These are phyloP conservation scores for Carassius gibelio DNA, from an alignment of 2,113 vertebrate species.

Conservation along the genomic window DNA sequence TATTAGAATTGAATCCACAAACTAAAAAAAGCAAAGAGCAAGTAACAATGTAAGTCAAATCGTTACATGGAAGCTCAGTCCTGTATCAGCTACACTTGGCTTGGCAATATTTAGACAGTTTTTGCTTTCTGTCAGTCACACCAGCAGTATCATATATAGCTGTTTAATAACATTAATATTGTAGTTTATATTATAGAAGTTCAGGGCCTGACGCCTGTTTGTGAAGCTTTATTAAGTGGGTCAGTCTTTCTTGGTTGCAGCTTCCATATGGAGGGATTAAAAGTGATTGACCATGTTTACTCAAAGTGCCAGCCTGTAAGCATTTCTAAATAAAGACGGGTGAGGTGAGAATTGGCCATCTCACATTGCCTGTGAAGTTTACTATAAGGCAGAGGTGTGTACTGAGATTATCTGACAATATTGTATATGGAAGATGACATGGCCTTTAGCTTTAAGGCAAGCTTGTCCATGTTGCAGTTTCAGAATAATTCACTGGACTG, in stretches of 20 bases:
- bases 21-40: slow-evolving; percentile 25
- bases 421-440: background rate
- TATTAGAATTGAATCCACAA: slow-evolving; percentile 20
- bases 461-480: background rate
- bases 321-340: background rate
- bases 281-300: slow-evolving; percentile 12
- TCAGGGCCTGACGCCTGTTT: background rate
- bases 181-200: background rate
- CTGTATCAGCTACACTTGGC: background rate
- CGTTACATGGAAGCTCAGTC: slow-evolving; percentile 6
- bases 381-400: background rate
- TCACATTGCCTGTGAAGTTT: background rate
- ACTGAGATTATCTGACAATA: background rate
- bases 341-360: background rate
- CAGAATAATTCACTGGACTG: background rate
- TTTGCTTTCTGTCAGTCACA: background rate
- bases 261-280: slow-evolving; percentile 28
- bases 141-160: background rate
- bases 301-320: background rate
- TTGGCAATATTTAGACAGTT: background rate
- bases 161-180: background rate
- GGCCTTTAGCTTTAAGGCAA: background rate
- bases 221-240: background rate
- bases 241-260: slow-evolving; percentile 1
- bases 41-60: slow-evolving; percentile 1